These are phyloP conservation scores for Cervus canadensis DNA, from an alignment of 2,113 vertebrate species.

Conservation along the genomic window DNA sequence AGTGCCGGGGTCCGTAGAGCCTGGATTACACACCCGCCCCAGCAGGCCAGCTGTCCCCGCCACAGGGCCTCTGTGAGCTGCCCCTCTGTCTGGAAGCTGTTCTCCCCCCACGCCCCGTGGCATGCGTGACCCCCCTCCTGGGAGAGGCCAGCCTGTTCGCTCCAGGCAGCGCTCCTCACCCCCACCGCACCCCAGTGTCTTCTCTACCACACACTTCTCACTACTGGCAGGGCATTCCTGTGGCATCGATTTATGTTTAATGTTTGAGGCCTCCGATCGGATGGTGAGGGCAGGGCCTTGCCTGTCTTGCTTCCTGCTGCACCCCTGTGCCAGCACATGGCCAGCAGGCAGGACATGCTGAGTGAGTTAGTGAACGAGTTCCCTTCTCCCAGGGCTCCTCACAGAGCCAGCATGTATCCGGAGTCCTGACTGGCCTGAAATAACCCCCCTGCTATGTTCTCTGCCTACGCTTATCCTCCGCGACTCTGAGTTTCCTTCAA, in stretches of 20 bases:
- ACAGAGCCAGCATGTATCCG: accelerated
- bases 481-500: neutral
- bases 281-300: neutral
- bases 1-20: neutral
- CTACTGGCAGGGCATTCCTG: neutral
- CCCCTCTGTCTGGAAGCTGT: neutral
- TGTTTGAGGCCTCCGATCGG: neutral
- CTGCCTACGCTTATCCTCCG: neutral
- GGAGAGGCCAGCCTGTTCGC: neutral
- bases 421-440: neutral
- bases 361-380: neutral
- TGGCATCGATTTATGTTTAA: neutral
- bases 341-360: neutral
- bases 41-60: neutral
- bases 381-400: neutral
- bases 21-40: neutral
- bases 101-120: too few species aligned
- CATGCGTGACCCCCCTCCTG: neutral
- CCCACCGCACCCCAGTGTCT: accelerated
- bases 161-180: neutral
- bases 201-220: neutral
- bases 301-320: neutral
- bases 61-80: accelerated
- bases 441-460: neutral
- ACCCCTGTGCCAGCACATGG: neutral